These are phyloP conservation scores for Nannobrachium achirus DNA, from an alignment of 2,113 vertebrate species.

Conservation along the genomic window DNA sequence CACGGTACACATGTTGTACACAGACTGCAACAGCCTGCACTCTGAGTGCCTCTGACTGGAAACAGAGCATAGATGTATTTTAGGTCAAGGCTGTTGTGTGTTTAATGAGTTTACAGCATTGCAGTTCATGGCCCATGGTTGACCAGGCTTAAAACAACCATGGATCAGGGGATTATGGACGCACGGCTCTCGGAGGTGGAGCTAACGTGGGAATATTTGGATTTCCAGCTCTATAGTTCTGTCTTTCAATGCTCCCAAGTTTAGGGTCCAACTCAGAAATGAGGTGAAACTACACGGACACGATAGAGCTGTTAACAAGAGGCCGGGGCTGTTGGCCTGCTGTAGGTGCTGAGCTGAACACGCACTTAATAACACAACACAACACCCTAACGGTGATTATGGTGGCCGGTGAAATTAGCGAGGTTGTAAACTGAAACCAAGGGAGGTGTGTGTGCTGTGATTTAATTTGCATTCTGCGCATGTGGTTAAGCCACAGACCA, in stretches of 20 bases:
- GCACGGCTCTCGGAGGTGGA: slow-evolving; percentile 48
- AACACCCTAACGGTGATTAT: slow-evolving; percentile 53
- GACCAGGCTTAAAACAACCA: slow-evolving; percentile 66
- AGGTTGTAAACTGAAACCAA: slow-evolving; percentile 61
- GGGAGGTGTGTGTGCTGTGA: slow-evolving; percentile 50
- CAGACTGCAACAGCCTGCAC: too few species aligned
- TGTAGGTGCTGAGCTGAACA: slow-evolving; percentile 8
- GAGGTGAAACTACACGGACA: slow-evolving; percentile 37
- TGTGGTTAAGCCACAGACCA: slow-evolving; percentile 71
- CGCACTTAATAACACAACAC: slow-evolving; percentile 25
- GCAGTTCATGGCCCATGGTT: slow-evolving; percentile 48
- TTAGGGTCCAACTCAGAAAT: slow-evolving; percentile 23
- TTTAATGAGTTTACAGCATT: slow-evolving; percentile 53
- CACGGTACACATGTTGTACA: too few species aligned
- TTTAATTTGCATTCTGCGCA: slow-evolving; percentile 72
- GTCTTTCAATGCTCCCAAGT: slow-evolving; percentile 37
- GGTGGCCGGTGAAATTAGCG: slow-evolving; percentile 70
- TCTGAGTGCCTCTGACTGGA: too few species aligned
- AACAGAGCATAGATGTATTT: slow-evolving; percentile 15
- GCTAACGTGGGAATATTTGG: slow-evolving; percentile 67
- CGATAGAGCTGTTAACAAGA: slow-evolving; percentile 30
- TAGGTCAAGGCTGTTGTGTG: slow-evolving; percentile 38
- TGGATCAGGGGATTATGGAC: slow-evolving; percentile 65
- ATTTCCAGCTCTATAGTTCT: slow-evolving; percentile 51
- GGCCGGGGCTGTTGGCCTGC: slow-evolving; percentile 18